Evolutionary conservation across 2,888 invertebrate species (phyloP).

Genomic region (Epicampocera succincta): DNA sequence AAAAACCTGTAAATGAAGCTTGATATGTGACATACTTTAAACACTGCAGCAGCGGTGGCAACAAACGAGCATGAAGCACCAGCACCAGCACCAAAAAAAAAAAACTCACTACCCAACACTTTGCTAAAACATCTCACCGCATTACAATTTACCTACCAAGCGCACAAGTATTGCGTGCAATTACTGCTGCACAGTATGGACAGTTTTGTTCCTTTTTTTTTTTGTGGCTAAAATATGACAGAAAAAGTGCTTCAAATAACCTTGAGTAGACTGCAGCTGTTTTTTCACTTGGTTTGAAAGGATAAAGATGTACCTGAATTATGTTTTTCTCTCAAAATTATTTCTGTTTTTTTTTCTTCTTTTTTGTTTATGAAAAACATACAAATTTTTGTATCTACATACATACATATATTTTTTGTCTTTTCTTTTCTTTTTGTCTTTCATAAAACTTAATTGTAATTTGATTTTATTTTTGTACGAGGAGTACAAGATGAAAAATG

Average conservation of each 20-base stretch:
- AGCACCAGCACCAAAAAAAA: too few relatives aligned
- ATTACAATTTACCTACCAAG: slow-evolving; percentile 25
- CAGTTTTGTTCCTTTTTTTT: not conserved
- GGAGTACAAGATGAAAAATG: slow-evolving; percentile 39
- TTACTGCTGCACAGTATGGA: slow-evolving; percentile 46
- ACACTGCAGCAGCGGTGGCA: slow-evolving; percentile 34
- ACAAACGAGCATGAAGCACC: not conserved
- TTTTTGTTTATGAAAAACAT: slow-evolving; percentile 26
- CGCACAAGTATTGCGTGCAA: slow-evolving; percentile 57
- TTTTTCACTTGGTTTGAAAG: slow-evolving; percentile 54
- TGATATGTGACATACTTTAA: slow-evolving; percentile 57
- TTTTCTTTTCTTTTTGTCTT: slow-evolving; percentile 12
- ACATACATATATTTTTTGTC: not conserved
- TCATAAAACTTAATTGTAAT: slow-evolving; percentile 60
- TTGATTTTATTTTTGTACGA: slow-evolving; percentile 22
- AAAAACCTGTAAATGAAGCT: slow-evolving; percentile 54
- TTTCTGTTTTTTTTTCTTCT: not conserved
- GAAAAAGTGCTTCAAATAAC: slow-evolving; percentile 58
- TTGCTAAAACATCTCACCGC: slow-evolving; percentile 12
- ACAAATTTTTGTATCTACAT: slow-evolving; percentile 28
- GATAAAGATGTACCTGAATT: slow-evolving; percentile 53
- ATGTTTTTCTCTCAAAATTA: not conserved
- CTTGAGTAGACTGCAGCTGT: slow-evolving; percentile 55
- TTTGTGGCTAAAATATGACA: slow-evolving; percentile 1
- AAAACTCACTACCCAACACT: slow-evolving; percentile 13